Conservation (phyloP, 2,113 vertebrate genomes). For the Pheucticus melanocephalus region DNA sequence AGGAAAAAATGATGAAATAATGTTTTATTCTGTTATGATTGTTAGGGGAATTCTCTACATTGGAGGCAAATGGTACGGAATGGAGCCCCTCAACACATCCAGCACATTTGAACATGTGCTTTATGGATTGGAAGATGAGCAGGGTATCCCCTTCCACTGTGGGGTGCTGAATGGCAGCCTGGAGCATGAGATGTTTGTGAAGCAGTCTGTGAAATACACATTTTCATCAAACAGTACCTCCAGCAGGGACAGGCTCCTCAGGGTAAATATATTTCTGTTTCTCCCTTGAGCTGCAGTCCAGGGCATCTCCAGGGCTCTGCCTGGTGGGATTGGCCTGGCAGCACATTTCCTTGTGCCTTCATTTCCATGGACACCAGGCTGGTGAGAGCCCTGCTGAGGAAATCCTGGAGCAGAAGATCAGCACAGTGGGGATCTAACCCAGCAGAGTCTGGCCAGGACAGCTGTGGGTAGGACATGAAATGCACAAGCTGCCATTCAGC, state of each 20-base stretch:
- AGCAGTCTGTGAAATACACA: background rate
- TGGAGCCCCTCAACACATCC: constrained; percentile 61
- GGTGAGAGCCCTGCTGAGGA: background rate
- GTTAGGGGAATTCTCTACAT: constrained; percentile 65
- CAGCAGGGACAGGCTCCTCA: background rate
- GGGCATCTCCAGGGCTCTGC: background rate
- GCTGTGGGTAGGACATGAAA: background rate
- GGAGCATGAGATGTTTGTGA: background rate
- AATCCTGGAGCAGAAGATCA: background rate
- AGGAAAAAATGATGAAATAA: background rate
- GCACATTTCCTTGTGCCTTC: background rate
- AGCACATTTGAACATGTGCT: constrained; percentile 59
- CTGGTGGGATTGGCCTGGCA: background rate
- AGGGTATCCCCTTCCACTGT: constrained; percentile 34
- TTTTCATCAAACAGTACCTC: constrained; percentile 30
- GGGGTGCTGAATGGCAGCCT: constrained; percentile 37
- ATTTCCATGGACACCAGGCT: background rate
- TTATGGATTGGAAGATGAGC: constrained; percentile 36
- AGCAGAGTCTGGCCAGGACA: background rate
- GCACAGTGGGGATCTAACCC: background rate
- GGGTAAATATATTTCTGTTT: constrained; percentile 42
- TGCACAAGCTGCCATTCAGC: background rate
- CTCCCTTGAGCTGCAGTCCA: background rate
- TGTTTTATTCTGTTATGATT: background rate
- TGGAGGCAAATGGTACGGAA: constrained; percentile 42